These are phyloP conservation scores for Blastomussa wellsi DNA, from an alignment of 92 coral and sea anemone genomes.

Conservation along the genomic window DNA sequence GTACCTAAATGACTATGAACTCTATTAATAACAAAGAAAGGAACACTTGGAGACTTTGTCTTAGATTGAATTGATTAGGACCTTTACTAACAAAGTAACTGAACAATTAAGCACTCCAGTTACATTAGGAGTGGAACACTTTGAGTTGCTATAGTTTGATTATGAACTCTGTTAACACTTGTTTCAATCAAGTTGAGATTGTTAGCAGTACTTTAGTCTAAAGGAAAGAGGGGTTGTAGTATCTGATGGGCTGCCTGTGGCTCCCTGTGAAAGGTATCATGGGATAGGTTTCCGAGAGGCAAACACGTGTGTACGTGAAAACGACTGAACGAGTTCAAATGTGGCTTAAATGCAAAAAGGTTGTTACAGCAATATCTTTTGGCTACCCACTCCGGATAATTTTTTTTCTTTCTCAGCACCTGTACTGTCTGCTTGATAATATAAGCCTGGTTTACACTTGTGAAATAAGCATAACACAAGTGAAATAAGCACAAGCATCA, in stretches of 20 bases:
- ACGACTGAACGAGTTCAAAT: not conserved
- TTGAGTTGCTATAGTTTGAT: not conserved
- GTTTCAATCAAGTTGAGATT: not conserved
- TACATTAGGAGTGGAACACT: not conserved
- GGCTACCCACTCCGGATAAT: no score
- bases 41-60: not conserved
- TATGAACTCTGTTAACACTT: not conserved
- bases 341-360: no score
- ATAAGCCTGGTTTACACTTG: no score
- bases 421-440: no score
- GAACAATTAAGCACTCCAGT: conserved; percentile 14
- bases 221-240: conserved; percentile 13
- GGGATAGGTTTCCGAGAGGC: not conserved
- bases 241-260: conserved; percentile 7
- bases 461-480: no score
- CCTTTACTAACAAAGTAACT: not conserved
- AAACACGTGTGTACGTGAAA: not conserved
- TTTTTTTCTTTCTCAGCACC: no score
- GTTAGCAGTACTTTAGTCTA: not conserved
- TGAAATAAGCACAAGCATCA: no score
- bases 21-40: not conserved
- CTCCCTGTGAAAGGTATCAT: not conserved
- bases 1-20: conserved; percentile 14
- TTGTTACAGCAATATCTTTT: no score
- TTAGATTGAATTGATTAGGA: not conserved